Evolutionary conservation across 2,113 vertebrate species (phyloP).

Genomic region (Etheostoma spectabile): DNA sequence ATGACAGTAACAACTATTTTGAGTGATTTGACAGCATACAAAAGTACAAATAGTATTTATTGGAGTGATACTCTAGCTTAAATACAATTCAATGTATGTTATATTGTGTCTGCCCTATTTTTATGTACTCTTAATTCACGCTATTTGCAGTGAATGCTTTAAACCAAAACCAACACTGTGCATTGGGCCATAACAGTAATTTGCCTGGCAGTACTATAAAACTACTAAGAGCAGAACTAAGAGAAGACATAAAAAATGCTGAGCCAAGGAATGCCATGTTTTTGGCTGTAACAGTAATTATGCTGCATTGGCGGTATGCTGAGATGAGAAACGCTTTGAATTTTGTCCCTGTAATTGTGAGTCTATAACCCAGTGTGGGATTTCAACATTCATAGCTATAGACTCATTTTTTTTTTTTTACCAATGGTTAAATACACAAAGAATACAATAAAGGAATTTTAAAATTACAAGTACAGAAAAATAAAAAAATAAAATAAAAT

Average conservation of each 20-base stretch:
- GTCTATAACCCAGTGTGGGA: conserved; percentile 13
- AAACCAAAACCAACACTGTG: conserved; percentile 17
- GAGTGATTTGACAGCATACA: not conserved
- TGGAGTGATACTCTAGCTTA: not conserved
- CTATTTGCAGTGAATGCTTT: conserved; percentile 9
- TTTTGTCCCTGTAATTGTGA: conserved; percentile 66
- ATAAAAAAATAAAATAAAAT: too few species aligned
- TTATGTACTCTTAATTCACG: not conserved
- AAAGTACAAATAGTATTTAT: not conserved
- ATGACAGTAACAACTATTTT: not conserved
- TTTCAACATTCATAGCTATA: conserved; percentile 22
- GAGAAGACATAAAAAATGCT: conserved; percentile 22
- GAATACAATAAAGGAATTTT: too few species aligned
- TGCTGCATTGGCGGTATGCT: conserved; percentile 39
- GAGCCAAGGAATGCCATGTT: conserved; percentile 62
- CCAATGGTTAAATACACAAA: too few species aligned
- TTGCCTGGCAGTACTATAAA: conserved; percentile 25
- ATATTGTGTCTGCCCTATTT: not conserved
- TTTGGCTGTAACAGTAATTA: conserved; percentile 55
- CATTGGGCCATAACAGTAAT: conserved; percentile 23
- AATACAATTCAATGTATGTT: not conserved
- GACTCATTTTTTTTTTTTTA: not conserved
- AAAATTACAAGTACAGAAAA: too few species aligned
- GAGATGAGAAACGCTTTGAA: conserved; percentile 51
- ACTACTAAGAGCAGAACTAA: conserved; percentile 25